A percentile compares a stretch with the other conserved stretches of the same genome.
Conservation (phyloP, 1,140 invertebrate species). For the Caerostris extrusa region DNA sequence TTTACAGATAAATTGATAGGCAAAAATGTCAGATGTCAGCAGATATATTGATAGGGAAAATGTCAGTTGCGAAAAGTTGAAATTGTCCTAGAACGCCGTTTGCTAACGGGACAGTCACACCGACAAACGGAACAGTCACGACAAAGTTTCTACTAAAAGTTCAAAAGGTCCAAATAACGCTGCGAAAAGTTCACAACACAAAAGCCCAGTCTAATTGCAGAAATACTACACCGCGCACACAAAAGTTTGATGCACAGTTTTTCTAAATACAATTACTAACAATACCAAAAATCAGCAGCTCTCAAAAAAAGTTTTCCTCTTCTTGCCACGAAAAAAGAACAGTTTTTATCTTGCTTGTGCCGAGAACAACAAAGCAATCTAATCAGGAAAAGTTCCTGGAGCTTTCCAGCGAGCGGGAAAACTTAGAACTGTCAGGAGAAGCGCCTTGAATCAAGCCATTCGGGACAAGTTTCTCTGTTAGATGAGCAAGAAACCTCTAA, state of each 20-base stretch:
- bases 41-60: background rate
- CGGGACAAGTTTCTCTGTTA: background rate
- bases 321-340: background rate
- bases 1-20: background rate
- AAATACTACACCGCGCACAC: background rate
- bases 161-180: background rate
- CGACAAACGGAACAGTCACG: background rate
- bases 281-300: background rate
- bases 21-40: background rate
- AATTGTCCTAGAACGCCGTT: background rate
- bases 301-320: background rate
- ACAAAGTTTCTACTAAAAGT: background rate
- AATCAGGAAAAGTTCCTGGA: background rate
- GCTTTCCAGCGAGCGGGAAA: background rate
- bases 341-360: background rate
- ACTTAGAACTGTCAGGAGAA: background rate
- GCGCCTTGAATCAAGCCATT: conserved; percentile 47
- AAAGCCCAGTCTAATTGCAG: background rate
- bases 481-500: background rate
- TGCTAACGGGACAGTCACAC: background rate
- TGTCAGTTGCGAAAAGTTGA: background rate
- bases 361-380: background rate
- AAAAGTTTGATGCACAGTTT: background rate
- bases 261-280: background rate
- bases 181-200: background rate